Evolutionary conservation across 2,797 vertebrate species (phyloP).

Genomic region (Sylvia borin): DNA sequence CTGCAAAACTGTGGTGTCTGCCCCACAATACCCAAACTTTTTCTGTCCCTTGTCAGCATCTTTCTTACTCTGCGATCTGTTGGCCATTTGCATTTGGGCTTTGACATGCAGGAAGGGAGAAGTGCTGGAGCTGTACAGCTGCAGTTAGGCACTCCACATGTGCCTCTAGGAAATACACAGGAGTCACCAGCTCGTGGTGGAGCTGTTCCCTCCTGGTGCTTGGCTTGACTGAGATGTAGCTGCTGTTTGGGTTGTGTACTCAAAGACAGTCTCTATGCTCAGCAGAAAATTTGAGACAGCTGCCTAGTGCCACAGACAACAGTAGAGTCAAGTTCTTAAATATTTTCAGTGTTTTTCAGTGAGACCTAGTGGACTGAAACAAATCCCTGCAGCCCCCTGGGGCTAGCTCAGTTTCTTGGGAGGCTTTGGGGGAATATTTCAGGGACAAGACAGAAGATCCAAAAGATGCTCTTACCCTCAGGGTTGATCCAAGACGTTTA

Average conservation of each 20-base stretch:
- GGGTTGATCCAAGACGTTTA: no score
- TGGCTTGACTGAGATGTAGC: background rate
- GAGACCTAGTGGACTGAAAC: background rate
- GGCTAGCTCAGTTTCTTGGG: no score
- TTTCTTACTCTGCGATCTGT: accelerated
- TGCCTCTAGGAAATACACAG: background rate
- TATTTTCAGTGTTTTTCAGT: background rate
- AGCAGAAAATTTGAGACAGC: background rate
- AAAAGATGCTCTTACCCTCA: no score
- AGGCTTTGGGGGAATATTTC: no score
- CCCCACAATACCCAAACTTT: background rate
- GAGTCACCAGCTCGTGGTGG: background rate
- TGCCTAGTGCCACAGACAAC: background rate
- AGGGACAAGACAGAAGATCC: no score
- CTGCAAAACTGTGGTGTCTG: background rate
- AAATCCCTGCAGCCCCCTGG: no score
- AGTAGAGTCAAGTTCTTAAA: background rate
- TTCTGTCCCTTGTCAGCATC: background rate
- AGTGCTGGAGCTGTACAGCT: background rate
- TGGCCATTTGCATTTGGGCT: background rate
- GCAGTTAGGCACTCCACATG: background rate
- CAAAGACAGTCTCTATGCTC: background rate
- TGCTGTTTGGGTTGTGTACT: background rate
- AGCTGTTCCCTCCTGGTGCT: background rate
- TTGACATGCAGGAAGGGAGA: background rate